Evolutionary conservation across 2,113 vertebrate genomes (phyloP).

Genomic region (Hypocryptadius cinnamomeus): DNA sequence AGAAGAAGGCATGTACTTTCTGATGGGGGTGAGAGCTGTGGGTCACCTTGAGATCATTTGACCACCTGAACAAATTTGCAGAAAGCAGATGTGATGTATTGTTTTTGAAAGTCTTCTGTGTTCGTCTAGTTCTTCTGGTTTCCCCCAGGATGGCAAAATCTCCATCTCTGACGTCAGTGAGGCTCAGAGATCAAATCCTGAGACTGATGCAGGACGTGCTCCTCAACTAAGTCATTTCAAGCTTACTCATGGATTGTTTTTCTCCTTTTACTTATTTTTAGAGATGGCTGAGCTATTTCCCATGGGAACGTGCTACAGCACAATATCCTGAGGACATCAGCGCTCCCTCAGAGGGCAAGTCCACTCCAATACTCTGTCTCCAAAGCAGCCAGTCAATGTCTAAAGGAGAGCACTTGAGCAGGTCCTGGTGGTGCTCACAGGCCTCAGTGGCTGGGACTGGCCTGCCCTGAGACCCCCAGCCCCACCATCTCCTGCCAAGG

Average conservation of each 20-base stretch:
- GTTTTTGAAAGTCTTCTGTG: background rate
- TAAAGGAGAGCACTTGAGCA: background rate
- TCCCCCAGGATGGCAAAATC: background rate
- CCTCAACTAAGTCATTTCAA: background rate
- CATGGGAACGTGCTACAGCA: background rate
- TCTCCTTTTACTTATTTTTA: background rate
- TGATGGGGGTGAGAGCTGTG: background rate
- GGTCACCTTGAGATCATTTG: background rate
- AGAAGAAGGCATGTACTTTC: background rate
- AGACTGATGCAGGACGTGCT: accelerated
- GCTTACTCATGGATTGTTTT: background rate
- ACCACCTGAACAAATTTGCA: background rate
- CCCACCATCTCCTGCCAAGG: background rate
- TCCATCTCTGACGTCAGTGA: background rate
- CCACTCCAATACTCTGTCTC: background rate
- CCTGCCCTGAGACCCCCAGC: background rate
- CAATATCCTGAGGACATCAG: background rate
- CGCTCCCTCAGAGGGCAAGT: no score
- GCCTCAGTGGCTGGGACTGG: background rate
- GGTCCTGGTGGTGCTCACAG: background rate
- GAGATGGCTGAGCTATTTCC: background rate
- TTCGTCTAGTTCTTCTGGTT: background rate
- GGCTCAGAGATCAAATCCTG: background rate
- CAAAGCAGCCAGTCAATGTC: background rate
- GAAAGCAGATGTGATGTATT: background rate